These are phyloP conservation scores for Anoplolepis gracilipes DNA, from an alignment of 1,140 invertebrate species.

Conservation along the genomic window DNA sequence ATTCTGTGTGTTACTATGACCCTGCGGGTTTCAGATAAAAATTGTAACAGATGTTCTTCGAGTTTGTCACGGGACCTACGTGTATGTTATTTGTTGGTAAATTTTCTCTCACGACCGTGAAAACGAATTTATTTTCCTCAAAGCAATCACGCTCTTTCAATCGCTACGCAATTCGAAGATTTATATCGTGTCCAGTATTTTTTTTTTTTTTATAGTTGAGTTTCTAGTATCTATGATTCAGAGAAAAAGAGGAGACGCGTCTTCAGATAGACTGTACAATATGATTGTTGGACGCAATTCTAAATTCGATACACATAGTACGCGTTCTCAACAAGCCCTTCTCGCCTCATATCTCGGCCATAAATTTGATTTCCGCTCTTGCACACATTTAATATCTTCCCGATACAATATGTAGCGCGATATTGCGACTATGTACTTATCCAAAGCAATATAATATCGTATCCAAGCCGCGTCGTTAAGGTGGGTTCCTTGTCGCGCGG, in stretches of 20 bases:
- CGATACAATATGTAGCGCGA: conserved; percentile 42
- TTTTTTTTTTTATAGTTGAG: background rate
- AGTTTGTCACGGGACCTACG: conserved; percentile 12
- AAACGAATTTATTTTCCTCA: conserved; percentile 19
- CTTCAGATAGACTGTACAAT: background rate
- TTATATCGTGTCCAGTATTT: no score
- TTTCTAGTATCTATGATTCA: background rate
- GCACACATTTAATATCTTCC: conserved; percentile 7
- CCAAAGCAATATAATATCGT: conserved; percentile 60
- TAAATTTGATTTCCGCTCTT: conserved; percentile 58
- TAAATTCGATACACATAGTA: conserved; percentile 1
- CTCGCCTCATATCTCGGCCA: background rate
- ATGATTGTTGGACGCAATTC: background rate
- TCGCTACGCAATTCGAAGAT: background rate
- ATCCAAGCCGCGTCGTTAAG: conserved; percentile 52
- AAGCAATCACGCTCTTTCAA: background rate
- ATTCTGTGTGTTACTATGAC: conserved; percentile 5
- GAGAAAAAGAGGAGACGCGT: background rate
- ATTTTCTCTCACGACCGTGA: background rate
- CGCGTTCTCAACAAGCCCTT: background rate
- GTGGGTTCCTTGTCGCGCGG: conserved; percentile 27
- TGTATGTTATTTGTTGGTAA: conserved; percentile 2
- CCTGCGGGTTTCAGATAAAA: conserved; percentile 32
- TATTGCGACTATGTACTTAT: conserved; percentile 57
- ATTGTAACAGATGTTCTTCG: conserved; percentile 43